Base-by-base conservation (phyloP, 2,888 invertebrate genomes). In the Caenorhabditis zanzibari region DNA sequence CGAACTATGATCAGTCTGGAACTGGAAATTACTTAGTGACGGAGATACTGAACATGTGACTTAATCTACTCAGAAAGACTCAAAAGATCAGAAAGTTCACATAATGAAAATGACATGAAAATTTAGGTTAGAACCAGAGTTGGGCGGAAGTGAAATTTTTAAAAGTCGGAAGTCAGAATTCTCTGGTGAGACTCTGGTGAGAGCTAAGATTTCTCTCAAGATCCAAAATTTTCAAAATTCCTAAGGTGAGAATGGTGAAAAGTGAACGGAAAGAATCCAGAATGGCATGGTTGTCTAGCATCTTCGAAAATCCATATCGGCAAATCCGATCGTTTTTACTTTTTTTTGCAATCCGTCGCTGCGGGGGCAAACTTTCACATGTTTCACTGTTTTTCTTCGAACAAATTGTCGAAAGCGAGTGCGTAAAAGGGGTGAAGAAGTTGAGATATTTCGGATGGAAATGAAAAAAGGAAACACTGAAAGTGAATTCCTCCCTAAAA, bases 391-490 rank as follows among this genome's bases (percentile, higher is more conserved):
- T 66, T 52, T 52, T 52, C 24, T 52, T 58, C 32, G 32, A 64
- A 71, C 58, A 73, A 79, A 64, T 68, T 71, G 61, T 58, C 49
- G 81, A 74, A 74, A 71, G 64, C 61, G 72, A 76, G 75, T 63
- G 71, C 59, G 77, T 54, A 71, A 77, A 63, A 59, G 66, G 14
- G 61, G 59, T 49, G 68, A 77, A 59, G 69, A 77, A 69, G 69
- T 68, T 63, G 73, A 66, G 82, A 66, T 38, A 69, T 68, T 61
- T 56, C 32, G 22, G 22, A 19, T 54, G 26, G 26, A 26, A 24
- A n/a, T n/a, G n/a, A 12, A 22, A 41, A 58, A 75, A 63, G 63
- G 59, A 54, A 59, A 38, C 47, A 69, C 38, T 49, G 77, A 80
- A 71, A 80, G 80, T 64, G 74, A 81, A 64, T 64, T 59, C 24